Evolutionary conservation across 2,888 invertebrate species (phyloP).

Genomic region (Heteromyza rotundicornis): DNA sequence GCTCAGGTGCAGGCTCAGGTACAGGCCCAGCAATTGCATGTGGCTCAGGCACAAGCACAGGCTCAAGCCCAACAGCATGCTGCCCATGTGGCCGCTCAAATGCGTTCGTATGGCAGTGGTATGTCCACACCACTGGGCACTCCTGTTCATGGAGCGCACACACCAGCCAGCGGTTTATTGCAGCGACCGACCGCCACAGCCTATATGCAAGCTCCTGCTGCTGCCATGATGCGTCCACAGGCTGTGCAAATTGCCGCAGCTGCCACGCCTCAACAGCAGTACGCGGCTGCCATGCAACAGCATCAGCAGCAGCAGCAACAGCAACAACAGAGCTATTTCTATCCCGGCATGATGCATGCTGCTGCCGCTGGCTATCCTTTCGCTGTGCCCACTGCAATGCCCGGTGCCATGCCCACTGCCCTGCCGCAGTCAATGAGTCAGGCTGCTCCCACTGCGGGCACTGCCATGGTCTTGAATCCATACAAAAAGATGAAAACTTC

Average conservation of each 20-base stretch:
- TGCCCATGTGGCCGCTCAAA: constrained; percentile 39
- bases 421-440: constrained; percentile 56
- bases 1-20: constrained; percentile 37
- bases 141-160: constrained; percentile 37
- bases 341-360: constrained; percentile 62
- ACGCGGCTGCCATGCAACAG: constrained; percentile 31
- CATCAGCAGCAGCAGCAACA: constrained; percentile 41
- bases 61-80: constrained; percentile 39
- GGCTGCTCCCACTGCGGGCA: constrained; percentile 36
- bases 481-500: constrained; percentile 91
- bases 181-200: constrained; percentile 34
- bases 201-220: constrained; percentile 38
- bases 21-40: constrained; percentile 35
- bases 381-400: constrained; percentile 62
- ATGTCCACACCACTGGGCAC: constrained; percentile 44
- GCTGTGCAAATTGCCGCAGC: constrained; percentile 37
- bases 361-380: constrained; percentile 64
- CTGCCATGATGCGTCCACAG: constrained; percentile 34
- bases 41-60: constrained; percentile 37
- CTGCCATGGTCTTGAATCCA: constrained; percentile 74
- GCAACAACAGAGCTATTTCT: constrained; percentile 58
- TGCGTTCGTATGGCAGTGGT: constrained; percentile 37
- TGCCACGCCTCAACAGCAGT: constrained; percentile 39
- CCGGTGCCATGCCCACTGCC: constrained; percentile 59
- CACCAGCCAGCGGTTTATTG: constrained; percentile 29